Evolutionary conservation across 2,113 vertebrate genomes (phyloP).

Genomic region (Tylochromis polylepis): DNA sequence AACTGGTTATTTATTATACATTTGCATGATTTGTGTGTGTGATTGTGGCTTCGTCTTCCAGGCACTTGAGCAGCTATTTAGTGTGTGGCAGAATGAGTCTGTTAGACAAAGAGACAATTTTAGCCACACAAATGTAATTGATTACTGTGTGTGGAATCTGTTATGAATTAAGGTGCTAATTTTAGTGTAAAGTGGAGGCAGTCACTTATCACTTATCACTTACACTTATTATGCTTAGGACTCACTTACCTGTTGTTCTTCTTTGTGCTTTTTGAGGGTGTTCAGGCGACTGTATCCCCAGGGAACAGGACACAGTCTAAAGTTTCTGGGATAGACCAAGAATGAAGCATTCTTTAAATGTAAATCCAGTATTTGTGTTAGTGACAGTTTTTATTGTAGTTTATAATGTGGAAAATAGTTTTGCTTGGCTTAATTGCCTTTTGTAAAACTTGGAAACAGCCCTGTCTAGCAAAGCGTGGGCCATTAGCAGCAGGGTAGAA

Average conservation of each 20-base stretch:
- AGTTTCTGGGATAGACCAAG: background rate
- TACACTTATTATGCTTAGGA: background rate
- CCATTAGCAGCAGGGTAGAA: background rate
- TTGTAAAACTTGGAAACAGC: background rate
- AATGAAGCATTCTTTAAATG: background rate
- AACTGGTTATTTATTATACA: background rate
- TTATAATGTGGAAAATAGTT: accelerated
- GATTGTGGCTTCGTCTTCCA: accelerated
- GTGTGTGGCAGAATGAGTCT: background rate
- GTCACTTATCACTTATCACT: background rate
- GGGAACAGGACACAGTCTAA: background rate
- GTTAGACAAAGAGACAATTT: background rate
- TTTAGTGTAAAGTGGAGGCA: background rate
- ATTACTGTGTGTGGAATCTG: background rate
- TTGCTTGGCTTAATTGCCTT: background rate
- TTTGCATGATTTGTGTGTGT: background rate
- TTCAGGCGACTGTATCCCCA: background rate
- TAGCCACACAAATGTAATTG: background rate
- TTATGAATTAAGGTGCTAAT: background rate
- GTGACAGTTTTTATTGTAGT: background rate
- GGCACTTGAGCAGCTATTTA: background rate
- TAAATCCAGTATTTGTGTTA: background rate
- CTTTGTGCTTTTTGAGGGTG: background rate
- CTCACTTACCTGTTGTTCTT: background rate
- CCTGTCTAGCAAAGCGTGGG: background rate